Conservation (phyloP, 2,888 invertebrate species). For the Stenichneumon culpator region DNA sequence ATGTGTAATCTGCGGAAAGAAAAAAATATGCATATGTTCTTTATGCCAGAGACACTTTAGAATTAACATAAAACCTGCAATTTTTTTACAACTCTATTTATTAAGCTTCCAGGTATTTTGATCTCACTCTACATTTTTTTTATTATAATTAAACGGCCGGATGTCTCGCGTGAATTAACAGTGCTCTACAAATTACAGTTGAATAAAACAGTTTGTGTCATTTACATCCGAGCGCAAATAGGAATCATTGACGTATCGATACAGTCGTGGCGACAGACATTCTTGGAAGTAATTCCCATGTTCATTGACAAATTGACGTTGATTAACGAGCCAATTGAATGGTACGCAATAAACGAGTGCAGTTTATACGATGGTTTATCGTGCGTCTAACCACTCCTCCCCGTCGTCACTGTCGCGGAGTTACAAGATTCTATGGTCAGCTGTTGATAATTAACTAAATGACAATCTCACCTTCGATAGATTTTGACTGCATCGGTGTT, state of each 20-base stretch:
- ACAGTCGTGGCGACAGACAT: neutral
- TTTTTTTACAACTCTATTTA: neutral
- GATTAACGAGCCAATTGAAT: conserved; percentile 23
- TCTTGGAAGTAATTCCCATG: neutral
- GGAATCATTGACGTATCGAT: conserved; percentile 10
- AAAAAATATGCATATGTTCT: neutral
- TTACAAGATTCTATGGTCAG: conserved; percentile 38
- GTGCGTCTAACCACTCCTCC: conserved; percentile 12
- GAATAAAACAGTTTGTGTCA: neutral
- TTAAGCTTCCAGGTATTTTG: neutral
- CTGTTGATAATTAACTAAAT: conserved; percentile 44
- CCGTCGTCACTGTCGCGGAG: neutral
- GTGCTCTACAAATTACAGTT: neutral
- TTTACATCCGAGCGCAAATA: neutral
- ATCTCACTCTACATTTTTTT: neutral
- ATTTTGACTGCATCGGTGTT: conserved; percentile 77
- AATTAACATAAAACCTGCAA: neutral
- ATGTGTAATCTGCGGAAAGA: neutral
- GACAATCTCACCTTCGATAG: conserved; percentile 76
- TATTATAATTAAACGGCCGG: neutral
- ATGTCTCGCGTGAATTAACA: neutral
- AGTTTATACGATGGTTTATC: neutral
- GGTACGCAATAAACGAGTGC: conserved; percentile 3
- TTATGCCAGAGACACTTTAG: neutral
- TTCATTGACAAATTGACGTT: conserved; percentile 51